phyloP scores from a whole-genome alignment of 2,888 invertebrate species.

The Pachydiplax longipennis region DNA sequence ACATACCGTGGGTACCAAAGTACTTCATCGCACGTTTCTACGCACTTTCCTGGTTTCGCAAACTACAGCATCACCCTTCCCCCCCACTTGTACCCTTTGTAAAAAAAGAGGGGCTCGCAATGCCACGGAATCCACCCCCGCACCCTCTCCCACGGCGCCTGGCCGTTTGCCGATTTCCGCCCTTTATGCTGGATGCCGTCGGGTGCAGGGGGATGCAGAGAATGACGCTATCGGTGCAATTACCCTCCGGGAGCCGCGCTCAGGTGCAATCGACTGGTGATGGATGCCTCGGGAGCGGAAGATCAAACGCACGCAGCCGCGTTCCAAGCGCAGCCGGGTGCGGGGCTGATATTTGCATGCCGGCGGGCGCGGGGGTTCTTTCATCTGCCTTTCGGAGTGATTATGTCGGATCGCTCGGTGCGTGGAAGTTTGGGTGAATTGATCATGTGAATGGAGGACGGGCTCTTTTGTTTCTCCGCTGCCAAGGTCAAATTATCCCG shows the following conservation, averaged over 20 bases:
- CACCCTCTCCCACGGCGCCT: neutral
- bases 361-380: neutral
- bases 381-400: neutral
- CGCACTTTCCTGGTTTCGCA: neutral
- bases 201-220: neutral
- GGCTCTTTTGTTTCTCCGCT: neutral
- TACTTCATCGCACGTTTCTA: neutral
- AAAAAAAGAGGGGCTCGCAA: neutral
- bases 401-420: neutral
- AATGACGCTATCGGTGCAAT: neutral
- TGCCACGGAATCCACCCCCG: neutral
- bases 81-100: neutral
- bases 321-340: neutral
- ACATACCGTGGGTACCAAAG: no score
- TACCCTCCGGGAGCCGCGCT: neutral
- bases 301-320: constrained; percentile 54
- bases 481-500: neutral
- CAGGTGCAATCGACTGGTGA: constrained; percentile 46
- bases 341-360: neutral
- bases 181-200: neutral
- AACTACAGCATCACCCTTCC: neutral
- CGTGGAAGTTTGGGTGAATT: neutral
- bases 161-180: neutral
- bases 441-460: neutral
- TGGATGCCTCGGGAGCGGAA: constrained; percentile 55